Conservation (phyloP, 2,113 vertebrate species). For the Paracanthobrama guichenoti region DNA sequence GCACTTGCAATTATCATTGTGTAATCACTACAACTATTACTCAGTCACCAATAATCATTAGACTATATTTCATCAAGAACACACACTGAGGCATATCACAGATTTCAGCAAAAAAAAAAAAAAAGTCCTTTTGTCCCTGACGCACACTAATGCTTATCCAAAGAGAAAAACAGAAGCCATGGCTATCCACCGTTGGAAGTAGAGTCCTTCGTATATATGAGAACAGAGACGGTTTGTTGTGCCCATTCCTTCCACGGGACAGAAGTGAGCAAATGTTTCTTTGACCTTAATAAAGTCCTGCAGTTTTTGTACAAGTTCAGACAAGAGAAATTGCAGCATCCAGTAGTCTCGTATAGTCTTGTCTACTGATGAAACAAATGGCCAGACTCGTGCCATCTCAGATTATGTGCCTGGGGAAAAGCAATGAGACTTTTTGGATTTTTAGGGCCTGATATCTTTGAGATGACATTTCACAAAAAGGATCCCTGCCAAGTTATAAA, state of each 20-base stretch:
- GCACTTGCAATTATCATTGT: constrained; percentile 75
- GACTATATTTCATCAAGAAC: constrained; percentile 67
- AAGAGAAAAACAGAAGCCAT: constrained; percentile 48
- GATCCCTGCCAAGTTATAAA: constrained; percentile 35
- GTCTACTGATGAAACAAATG: constrained; percentile 8
- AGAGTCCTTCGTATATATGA: constrained; percentile 59
- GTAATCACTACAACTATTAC: constrained; percentile 75
- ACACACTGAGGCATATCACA: constrained; percentile 72
- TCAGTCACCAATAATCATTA: constrained; percentile 70
- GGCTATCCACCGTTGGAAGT: constrained; percentile 50
- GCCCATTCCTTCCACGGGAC: constrained; percentile 60
- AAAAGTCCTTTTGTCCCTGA: constrained; percentile 57
- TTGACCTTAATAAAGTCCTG: constrained; percentile 59
- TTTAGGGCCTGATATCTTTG: constrained; percentile 21
- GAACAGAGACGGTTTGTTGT: constrained; percentile 53
- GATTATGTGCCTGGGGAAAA: constrained; percentile 21
- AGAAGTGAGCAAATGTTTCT: constrained; percentile 74
- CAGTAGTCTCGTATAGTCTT: constrained; percentile 40
- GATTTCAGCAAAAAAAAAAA: constrained; percentile 58
- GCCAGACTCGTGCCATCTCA: constrained; percentile 5
- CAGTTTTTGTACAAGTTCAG: constrained; percentile 54
- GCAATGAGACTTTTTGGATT: constrained; percentile 20
- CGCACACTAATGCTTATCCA: constrained; percentile 58
- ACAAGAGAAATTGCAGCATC: constrained; percentile 60
- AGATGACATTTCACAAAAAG: constrained; percentile 27